Evolutionary conservation across 1,140 invertebrate genomes (phyloP), one percentile per base, ranked within the genome.

Genomic region (Lordiphosa mommai): DNA sequence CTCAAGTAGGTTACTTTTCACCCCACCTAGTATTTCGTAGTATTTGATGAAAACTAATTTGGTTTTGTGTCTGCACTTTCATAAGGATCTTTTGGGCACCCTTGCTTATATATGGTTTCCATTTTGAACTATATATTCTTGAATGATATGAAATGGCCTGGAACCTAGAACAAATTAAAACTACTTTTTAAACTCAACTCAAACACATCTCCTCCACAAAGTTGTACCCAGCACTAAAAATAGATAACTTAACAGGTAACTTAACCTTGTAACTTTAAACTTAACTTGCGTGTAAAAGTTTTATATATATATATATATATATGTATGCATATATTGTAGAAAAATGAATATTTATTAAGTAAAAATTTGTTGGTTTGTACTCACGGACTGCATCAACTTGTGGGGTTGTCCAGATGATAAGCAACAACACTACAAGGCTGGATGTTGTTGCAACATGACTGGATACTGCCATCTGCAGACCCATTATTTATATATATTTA

Each of bases 391-490:
- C 86, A 88, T 88, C 77, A 50, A 86, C 72, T 63, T 57, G 41
- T 59, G 40, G 30, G 61, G 86, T 82, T 36, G 63, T 65, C 86
- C 86, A 86, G 67, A 72, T 69, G 63, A 80, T 70, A 53, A 88
- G 67, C 68, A 88, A 71, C 60, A 72, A 67, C 65, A 50, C 76
- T 66, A 74, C 47, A 30, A 88, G 55, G 43, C 77, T 63, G 53
- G 48, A 68, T 50, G 68, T 72, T 80, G 86, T 69, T 80, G 86
- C 86, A 80, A 84, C 49, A 65, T 68, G 64, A 66, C 61, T 68
- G 69, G 64, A 67, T 82, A 61, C 77, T 88, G 86, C 86, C 77
- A 86, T 80, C 79, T 86, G 86, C 86, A 88, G 68, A 74, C 86
- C 86, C 86, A 88, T 88, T 73, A 86, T 88, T 76, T 66, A 47